phyloP scores from a whole-genome alignment of 2,888 invertebrate species.

The Oxystoma pomonae region DNA sequence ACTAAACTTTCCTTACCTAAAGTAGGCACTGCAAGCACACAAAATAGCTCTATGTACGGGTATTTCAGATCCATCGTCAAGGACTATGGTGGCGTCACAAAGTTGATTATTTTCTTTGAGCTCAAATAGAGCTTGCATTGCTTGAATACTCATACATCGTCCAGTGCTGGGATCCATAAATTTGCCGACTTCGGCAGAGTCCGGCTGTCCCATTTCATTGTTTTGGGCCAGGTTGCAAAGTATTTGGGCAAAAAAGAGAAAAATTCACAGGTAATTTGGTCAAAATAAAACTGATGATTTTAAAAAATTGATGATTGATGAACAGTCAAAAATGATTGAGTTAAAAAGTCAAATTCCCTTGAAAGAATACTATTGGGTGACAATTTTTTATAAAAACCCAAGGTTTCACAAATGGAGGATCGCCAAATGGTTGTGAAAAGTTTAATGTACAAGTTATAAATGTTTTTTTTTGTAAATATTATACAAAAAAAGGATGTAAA shows the following conservation, averaged over 20 bases:
- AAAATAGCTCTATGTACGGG: conserved; percentile 83
- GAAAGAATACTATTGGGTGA: too few species aligned
- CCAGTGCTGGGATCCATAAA: conserved; percentile 47
- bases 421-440: too few species aligned
- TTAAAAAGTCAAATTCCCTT: too few species aligned
- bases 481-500: too few species aligned
- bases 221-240: conserved; percentile 34
- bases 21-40: conserved; percentile 87
- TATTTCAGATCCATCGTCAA: conserved; percentile 77
- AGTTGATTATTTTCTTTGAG: conserved; percentile 77
- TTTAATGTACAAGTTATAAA: too few species aligned
- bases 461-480: too few species aligned
- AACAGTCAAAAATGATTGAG: conserved; percentile 22
- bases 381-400: too few species aligned
- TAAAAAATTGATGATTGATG: conserved; percentile 8
- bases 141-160: conserved; percentile 76
- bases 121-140: conserved; percentile 80
- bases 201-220: conserved; percentile 41
- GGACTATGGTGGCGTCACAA: conserved; percentile 80
- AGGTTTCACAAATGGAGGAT: too few species aligned
- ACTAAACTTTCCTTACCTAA: too few species aligned
- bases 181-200: conserved; percentile 32
- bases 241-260: conserved; percentile 18
- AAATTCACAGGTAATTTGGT: conserved; percentile 23
- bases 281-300: conserved; percentile 2